Base-by-base conservation (phyloP, 2,797 vertebrate species). In the Sitta carolinensis region DNA sequence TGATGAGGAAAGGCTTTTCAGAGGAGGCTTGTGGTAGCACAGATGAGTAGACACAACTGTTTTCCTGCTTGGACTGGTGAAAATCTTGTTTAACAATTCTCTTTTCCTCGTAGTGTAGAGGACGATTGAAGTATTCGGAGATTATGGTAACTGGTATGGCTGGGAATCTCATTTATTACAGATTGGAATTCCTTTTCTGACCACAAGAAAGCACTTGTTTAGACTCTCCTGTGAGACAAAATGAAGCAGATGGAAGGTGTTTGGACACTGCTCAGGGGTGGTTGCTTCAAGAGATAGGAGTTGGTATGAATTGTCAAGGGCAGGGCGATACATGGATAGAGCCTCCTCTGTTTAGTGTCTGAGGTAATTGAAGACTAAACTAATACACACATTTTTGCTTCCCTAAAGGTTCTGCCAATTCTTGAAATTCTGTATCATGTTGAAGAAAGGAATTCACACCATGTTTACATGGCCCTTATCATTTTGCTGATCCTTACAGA, bases 401-500 rank as follows among this genome's bases (percentile, higher is more conserved):
- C 82, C 67, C 29, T n/a, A 7, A 91, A 99, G 99, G 99, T 99
- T 90, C 97, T 99, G 94, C 99, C 99, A 23, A 99, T 99, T 95
- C 98, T 99, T 19, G 99, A 99, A 97, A 99, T 99, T 85, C 98
- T 99, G 38, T 99, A 99, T 97, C 99, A 98, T 2, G 99, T 99
- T 30, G 99, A 99, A 95, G 99, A 99, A 50, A 98, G 99, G 94
- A 99, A 99, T 95, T 99, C 99, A 45, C 99, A 99, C 95, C 99
- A 99, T 34, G 99, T 99, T 87, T 99, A 99, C 97, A 99, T 99
- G 99, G 99, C 99, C 61, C 99, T 99, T 85, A 99, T 99, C 69
- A 99, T 99, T 96, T 97, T 99, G 82, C 98, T 99, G 97, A 99
- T 99, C 89, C 98, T 99, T 13, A 99, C 99, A 0, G 99, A 99